Evolutionary conservation across 2,888 invertebrate species (phyloP), one percentile per base, ranked within the genome.

Genomic region (Ashinkailepas kermadecensis): DNA sequence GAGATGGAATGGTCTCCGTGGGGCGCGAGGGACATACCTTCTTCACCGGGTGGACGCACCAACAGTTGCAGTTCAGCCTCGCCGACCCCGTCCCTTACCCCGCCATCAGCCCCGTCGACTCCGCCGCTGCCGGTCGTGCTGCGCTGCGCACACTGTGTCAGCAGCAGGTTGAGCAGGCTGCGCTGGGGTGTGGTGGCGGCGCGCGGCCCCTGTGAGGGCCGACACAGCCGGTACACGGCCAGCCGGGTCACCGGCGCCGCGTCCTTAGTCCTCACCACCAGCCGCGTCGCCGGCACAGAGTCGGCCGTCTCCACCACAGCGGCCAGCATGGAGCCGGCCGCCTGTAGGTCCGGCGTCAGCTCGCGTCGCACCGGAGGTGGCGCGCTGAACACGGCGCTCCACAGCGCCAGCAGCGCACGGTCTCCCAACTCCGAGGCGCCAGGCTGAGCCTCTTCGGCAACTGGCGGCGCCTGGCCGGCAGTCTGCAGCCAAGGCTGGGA

Each of bases 131-230:
- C 62, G 18, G 62, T 4, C 39, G 62, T 7, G 62, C 62, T 15
- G 18, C 1, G 62, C 62, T 39, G 70, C 15, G 15, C 70, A 6
- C 70, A 25, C 70, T 70, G 70, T 15, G 70, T 39, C 70, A 70
- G 39, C 25, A 70, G 70, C 70, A 70, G 70, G 70, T 39, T 70
- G 39, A 70, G 15, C 39, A 70, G 70, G 70, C 39, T 70, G 39
- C 39, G 70, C 39, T 70, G 23, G 23, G 4, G 39, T 39, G 39
- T 39, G 39, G 39, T 23, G 12, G 25, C 67, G n/a, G n/a, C n/a
- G 23, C 23, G n/a, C n/a, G 25, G 12, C 70, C 15, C 25, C 39
- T 25, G 15, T 39, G 39, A 39, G 39, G 39, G 39, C 39, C 39
- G 39, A 39, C 39, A 39, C 7, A 39, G 62, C 62, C 18, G 62